These are phyloP conservation scores for Anser brachyrhynchus DNA, from an alignment of 2,113 vertebrate species.

Conservation along the genomic window DNA sequence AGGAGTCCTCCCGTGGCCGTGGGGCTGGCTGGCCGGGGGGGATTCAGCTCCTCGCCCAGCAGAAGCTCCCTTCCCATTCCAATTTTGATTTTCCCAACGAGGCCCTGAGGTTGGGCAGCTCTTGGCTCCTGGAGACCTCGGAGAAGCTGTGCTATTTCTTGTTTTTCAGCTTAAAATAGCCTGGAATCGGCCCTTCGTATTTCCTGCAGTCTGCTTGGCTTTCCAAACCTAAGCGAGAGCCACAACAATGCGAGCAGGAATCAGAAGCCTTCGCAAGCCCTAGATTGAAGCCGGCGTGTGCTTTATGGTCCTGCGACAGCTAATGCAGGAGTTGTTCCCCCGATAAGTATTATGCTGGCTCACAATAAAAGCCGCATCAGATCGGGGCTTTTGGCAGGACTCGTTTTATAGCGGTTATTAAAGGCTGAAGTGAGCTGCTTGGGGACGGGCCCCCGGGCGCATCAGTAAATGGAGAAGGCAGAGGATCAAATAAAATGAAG, in stretches of 20 bases:
- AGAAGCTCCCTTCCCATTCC: background rate
- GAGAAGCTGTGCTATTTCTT: slow-evolving; percentile 23
- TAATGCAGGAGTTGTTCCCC: background rate
- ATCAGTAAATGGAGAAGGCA: background rate
- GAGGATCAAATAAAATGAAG: background rate
- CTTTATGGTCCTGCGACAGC: background rate
- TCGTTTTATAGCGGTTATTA: background rate
- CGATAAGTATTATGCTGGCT: background rate
- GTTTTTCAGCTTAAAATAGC: slow-evolving; percentile 19
- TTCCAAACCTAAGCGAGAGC: background rate
- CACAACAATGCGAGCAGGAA: background rate
- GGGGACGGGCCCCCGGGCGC: background rate
- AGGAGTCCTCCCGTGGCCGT: too few species aligned
- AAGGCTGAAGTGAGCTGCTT: background rate
- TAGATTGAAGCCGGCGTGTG: background rate
- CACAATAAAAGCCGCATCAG: background rate
- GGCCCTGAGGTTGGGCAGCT: background rate
- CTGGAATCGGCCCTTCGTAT: background rate
- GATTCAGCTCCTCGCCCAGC: too few species aligned
- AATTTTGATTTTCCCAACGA: background rate
- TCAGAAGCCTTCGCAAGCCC: background rate
- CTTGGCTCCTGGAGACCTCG: background rate
- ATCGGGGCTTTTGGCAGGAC: background rate
- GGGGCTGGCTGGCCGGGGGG: too few species aligned
- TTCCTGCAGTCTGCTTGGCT: background rate